Base-by-base conservation (phyloP, 2,113 vertebrate species). In the Sciurus niger region DNA sequence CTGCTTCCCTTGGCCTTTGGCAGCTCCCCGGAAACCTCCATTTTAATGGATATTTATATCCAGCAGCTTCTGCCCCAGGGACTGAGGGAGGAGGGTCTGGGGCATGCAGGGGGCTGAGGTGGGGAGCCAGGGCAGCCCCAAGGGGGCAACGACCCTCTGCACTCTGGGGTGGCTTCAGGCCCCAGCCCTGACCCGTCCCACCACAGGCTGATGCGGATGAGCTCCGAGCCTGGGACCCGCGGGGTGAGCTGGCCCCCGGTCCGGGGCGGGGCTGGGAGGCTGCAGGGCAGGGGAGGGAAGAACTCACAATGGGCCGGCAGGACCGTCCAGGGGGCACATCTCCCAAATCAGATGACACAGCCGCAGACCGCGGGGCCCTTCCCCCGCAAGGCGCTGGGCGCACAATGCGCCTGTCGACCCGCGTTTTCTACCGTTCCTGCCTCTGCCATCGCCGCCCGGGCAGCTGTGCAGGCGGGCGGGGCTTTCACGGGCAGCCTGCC, bases 381-480 rank as follows among this genome's bases (percentile, higher is more conserved):
- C 3, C 51, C 14, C 3, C 0, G 53, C 5, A 0, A 6, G 9
- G 67, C 10, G 6, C 17, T 40, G 3, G 30, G 37, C 0, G 0
- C 73, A 97, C 89, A 97, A 93, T 55, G 73, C 43, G 8, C 72
- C 96, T 97, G 96, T 98, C 95, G 0, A 0, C 46, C 89, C 1
- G 12, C 0, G 55, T 95, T 95, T 97, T 97, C 97, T 89, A 95
- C 93, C 0, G 2, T 48, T 32, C 13, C n/a, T 0, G 2, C 28
- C 51, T 74, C 63, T 24, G 60, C 16, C 14, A 32, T 98, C 98
- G 60, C 98, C 99, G 40, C 1, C 89, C 89, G 99, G 0, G 99
- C 99, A 0, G 98, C 99, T 14, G 99, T 99, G 17, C 99, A 99
- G 97, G 77, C 0, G 55, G 37, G 24, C 11, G 12, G 22, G 14